Evolutionary conservation across 2,113 vertebrate genomes (phyloP).

Genomic region (Salvator merianae): DNA sequence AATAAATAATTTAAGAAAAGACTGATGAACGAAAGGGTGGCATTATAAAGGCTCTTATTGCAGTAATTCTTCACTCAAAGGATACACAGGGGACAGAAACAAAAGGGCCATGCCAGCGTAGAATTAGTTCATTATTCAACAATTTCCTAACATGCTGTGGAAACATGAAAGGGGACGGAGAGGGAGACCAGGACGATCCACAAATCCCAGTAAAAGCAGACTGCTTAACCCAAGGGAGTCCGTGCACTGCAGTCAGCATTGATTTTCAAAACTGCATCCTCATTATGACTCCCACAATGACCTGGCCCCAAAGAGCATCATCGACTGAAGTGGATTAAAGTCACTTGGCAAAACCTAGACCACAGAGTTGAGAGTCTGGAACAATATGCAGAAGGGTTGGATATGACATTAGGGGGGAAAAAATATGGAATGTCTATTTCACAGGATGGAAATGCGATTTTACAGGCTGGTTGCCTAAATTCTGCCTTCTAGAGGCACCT

Average conservation of each 20-base stretch:
- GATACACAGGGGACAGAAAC: rapidly evolving
- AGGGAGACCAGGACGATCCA: neutral
- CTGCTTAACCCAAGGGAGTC: conserved; percentile 65
- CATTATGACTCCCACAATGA: conserved; percentile 49
- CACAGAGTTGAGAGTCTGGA: conserved; percentile 55
- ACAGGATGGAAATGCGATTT: too few species aligned
- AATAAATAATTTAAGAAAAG: too few species aligned
- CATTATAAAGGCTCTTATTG: neutral
- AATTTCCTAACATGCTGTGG: rapidly evolving
- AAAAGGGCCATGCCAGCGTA: neutral
- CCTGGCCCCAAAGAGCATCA: conserved; percentile 63
- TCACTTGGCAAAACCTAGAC: conserved; percentile 52
- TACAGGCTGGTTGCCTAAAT: too few species aligned
- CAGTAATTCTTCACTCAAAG: neutral
- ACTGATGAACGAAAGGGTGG: too few species aligned
- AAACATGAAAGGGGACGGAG: neutral
- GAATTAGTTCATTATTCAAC: neutral
- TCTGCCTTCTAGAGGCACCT: too few species aligned
- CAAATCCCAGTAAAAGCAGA: conserved; percentile 75
- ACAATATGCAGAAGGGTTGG: rapidly evolving
- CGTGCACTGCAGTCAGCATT: conserved; percentile 69
- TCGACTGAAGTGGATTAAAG: conserved; percentile 46
- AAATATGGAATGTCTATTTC: neutral
- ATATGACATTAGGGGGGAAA: neutral
- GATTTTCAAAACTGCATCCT: conserved; percentile 78